These are phyloP conservation scores for Diabrotica undecimpunctata DNA, from an alignment of 1,140 invertebrate genomes.

Conservation along the genomic window DNA sequence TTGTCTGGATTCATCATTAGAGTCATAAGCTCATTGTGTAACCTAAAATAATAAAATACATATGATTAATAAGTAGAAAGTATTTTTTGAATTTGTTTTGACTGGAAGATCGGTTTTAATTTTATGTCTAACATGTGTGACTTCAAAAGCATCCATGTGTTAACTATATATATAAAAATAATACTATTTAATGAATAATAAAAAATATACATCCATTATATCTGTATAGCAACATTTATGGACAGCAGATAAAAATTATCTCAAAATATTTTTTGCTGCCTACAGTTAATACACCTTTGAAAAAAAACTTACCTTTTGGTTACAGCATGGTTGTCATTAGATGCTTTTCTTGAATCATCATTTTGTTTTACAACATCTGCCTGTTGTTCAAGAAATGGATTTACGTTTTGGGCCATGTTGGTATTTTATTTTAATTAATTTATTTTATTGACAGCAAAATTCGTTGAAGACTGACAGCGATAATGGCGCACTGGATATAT, in stretches of 20 bases:
- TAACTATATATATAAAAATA: background rate
- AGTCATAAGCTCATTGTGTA: slow-evolving; percentile 80
- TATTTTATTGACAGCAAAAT: slow-evolving; percentile 12
- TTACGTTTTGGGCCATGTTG: slow-evolving; percentile 78
- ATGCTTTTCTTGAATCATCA: slow-evolving; percentile 64
- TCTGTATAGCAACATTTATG: too few species aligned
- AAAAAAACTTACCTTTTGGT: slow-evolving; percentile 69
- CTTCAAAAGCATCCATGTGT: too few species aligned
- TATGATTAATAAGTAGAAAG: slow-evolving; percentile 11
- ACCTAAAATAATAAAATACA: slow-evolving; percentile 52
- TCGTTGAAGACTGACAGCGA: slow-evolving; percentile 11
- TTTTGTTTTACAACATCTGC: slow-evolving; percentile 66
- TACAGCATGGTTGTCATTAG: slow-evolving; percentile 80
- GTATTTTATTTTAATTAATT: slow-evolving; percentile 7
- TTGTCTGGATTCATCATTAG: slow-evolving; percentile 85
- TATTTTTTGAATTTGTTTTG: background rate
- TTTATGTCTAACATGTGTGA: too few species aligned
- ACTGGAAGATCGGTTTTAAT: too few species aligned
- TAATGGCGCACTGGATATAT: slow-evolving; percentile 6
- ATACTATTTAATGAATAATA: too few species aligned
- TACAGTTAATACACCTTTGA: too few species aligned
- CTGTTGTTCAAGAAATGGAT: slow-evolving; percentile 68
- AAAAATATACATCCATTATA: too few species aligned
- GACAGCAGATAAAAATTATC: too few species aligned
- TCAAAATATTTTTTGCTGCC: background rate